phyloP scores from a whole-genome alignment of 1,140 invertebrate genomes.

The Drosophila neocordata region DNA sequence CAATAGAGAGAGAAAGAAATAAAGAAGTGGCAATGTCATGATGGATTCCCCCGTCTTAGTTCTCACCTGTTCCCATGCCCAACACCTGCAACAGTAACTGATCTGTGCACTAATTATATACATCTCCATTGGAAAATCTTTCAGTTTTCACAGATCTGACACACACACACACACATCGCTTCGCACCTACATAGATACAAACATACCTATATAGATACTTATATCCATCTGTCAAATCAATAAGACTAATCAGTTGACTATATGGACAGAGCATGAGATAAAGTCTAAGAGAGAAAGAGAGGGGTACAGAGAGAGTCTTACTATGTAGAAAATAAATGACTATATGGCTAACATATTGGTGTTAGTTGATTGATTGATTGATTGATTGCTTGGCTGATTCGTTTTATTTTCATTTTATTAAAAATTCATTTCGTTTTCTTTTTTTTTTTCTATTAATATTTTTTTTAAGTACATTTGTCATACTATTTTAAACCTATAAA shows the following conservation, averaged over 20 bases:
- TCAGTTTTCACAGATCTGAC: not conserved
- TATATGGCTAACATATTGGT: not conserved
- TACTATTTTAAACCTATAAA: too few relatives aligned
- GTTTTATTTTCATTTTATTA: not conserved
- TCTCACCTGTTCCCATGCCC: slow-evolving; percentile 31
- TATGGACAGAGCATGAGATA: not conserved
- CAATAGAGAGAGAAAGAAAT: not conserved
- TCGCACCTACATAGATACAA: too few relatives aligned
- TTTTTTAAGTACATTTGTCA: too few relatives aligned
- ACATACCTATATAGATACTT: too few relatives aligned
- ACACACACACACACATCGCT: slow-evolving; percentile 9
- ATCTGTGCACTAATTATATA: slow-evolving; percentile 42
- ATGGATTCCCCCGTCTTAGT: slow-evolving; percentile 47
- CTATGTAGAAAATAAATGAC: too few relatives aligned
- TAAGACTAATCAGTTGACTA: slow-evolving; percentile 65
- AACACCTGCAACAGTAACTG: slow-evolving; percentile 27
- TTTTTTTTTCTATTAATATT: too few relatives aligned
- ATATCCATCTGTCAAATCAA: slow-evolving; percentile 55
- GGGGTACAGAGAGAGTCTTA: not conserved
- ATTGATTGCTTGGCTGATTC: not conserved
- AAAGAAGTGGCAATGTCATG: slow-evolving; percentile 45
- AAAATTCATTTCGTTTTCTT: too few relatives aligned
- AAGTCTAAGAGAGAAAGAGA: not conserved
- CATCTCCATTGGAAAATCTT: not conserved
- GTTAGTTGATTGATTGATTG: not conserved